Base-by-base conservation (phyloP, 1,140 invertebrate species). In the Formica exsecta region DNA sequence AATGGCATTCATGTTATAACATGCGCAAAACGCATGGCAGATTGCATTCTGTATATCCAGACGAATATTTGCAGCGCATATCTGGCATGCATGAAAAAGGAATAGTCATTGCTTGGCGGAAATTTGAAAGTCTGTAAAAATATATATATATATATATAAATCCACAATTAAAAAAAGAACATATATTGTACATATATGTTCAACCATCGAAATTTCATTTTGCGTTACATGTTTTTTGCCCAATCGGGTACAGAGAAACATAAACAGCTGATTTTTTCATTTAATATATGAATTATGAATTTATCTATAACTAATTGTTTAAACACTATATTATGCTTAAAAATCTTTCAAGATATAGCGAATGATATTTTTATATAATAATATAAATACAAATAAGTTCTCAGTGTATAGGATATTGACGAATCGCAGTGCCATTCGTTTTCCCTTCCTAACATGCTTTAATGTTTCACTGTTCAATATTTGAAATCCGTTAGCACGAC, bases 61-160 rank as follows among this genome's bases (percentile, higher is more conserved):
- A 74, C 79, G 64, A 83, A 80, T 86, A 80, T 84, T 86, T 54
- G 68, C 66, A 73, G 71, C 68, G 66, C 36, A 81, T 86, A 84
- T 86, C 79, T 44, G 25, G 79, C 48, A 73, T 81, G 77, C 48
- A 80, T 80, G 77, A 80, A 71, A 25, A 59, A 73, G 51, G 32
- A 71, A 81, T 59, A 57, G 16, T 51, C 36, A 9, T 64, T 59
- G 51, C 48, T 51, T 25, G 16, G n/a, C 41, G 36, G 22, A 71
- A 81, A 71, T 29, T 70, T 59, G 8, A 81, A 81, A 36, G 32
- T 81, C 25, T 32, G 22, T 22, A 32, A 59, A 73, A 61, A 73
- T 41, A 61, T 81, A 73, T n/a, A 32, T 32, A 32, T 32, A 32
- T 32, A 32, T 32, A 22, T 22, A 22, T 22, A 22, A 22, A 22